Evolutionary conservation across 2,888 invertebrate species (phyloP).

Genomic region (Idaea dimidiata): DNA sequence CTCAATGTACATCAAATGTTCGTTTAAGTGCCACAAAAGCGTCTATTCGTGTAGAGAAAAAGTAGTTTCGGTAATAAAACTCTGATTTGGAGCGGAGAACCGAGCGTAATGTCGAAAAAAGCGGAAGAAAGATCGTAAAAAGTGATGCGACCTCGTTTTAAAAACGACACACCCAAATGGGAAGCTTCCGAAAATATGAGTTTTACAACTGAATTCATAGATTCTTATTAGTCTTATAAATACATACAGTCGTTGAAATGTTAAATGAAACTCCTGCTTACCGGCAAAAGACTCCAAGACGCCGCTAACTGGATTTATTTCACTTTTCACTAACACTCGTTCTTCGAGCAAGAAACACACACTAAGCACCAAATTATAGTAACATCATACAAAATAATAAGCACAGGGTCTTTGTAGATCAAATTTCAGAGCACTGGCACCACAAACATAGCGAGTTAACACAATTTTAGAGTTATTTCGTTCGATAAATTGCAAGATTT

Average conservation of each 20-base stretch:
- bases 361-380: constrained; percentile 73
- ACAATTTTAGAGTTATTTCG: constrained; percentile 65
- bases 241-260: constrained; percentile 44
- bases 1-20: not conserved
- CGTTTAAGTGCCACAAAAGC: not conserved
- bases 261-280: constrained; percentile 54
- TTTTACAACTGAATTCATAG: constrained; percentile 33
- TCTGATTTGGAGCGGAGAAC: constrained; percentile 7
- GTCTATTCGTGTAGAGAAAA: not conserved
- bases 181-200: constrained; percentile 35
- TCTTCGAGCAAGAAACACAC: constrained; percentile 52
- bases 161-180: constrained; percentile 69
- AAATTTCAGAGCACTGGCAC: constrained; percentile 72
- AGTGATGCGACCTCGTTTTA: constrained; percentile 58
- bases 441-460: constrained; percentile 67
- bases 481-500: constrained; percentile 56
- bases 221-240: constrained; percentile 46
- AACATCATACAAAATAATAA: constrained; percentile 66
- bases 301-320: constrained; percentile 52
- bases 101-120: constrained; percentile 12
- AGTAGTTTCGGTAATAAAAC: constrained; percentile 1
- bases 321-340: constrained; percentile 64
- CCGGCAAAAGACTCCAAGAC: constrained; percentile 61
- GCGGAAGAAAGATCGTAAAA: constrained; percentile 28
- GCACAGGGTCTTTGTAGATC: constrained; percentile 59